Conservation (phyloP, 2,797 vertebrate species). For the Hydrophis major region DNA sequence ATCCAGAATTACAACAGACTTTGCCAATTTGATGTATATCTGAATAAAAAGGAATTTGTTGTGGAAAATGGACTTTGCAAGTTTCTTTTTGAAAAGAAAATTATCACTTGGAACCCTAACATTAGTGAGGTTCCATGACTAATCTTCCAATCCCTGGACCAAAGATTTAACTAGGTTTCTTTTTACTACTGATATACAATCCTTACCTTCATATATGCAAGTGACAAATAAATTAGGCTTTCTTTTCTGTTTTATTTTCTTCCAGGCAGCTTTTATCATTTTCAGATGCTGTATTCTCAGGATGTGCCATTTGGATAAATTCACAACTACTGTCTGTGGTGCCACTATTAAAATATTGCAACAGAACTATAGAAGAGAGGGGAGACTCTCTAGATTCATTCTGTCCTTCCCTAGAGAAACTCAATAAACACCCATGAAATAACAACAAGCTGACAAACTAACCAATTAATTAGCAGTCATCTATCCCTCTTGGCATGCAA, state of each 20-base stretch:
- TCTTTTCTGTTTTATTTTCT: neutral
- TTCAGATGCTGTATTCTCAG: slow-evolving; percentile 26
- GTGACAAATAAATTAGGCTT: neutral
- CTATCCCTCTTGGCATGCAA: slow-evolving; percentile 62
- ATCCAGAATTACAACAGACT: too few relatives aligned
- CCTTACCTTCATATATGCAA: neutral
- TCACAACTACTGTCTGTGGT: slow-evolving; percentile 36
- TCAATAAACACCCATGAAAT: slow-evolving; percentile 38
- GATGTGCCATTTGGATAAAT: slow-evolving; percentile 38
- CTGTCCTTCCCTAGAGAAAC: slow-evolving; percentile 18
- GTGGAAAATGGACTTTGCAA: too few relatives aligned
- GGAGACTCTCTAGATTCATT: slow-evolving; percentile 27
- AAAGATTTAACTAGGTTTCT: neutral
- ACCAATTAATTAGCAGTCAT: slow-evolving; percentile 75
- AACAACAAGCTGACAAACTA: slow-evolving; percentile 62
- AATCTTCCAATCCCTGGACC: neutral
- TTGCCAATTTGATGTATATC: too few relatives aligned
- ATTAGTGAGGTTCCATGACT: neutral
- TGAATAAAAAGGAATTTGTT: too few relatives aligned
- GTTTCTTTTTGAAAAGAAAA: too few relatives aligned
- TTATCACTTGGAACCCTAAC: too few relatives aligned
- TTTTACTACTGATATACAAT: neutral
- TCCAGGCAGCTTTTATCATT: neutral
- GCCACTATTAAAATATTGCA: slow-evolving; percentile 41
- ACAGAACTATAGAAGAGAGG: slow-evolving; percentile 36